Conservation (phyloP, 2,113 vertebrate species). For the Sorex araneus region DNA sequence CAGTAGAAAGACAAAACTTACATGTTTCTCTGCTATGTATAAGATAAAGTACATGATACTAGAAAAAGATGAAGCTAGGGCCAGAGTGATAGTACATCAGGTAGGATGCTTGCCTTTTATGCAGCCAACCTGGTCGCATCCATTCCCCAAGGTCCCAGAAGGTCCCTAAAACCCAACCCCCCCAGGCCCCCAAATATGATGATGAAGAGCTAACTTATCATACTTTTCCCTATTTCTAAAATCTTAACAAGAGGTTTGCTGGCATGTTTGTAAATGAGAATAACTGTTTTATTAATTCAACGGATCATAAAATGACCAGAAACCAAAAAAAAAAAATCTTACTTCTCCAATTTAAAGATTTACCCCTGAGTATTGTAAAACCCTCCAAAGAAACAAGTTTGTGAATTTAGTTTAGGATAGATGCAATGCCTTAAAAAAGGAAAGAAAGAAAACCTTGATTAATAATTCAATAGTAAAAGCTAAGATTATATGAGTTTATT, state of each 20-base stretch:
- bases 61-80: background rate
- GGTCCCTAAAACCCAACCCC: too few species aligned
- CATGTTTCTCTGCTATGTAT: background rate
- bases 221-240: constrained; percentile 28
- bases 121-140: too few species aligned
- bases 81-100: too few species aligned
- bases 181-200: too few species aligned
- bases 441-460: background rate
- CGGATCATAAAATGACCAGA: constrained; percentile 7
- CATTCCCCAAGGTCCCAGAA: too few species aligned
- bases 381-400: background rate
- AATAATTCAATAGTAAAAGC: constrained; percentile 29
- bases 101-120: too few species aligned
- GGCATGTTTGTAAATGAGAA: background rate
- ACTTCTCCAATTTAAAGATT: constrained; percentile 32
- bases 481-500: constrained; percentile 24
- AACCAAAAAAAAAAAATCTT: background rate
- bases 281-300: constrained; percentile 36
- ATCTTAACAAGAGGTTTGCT: background rate
- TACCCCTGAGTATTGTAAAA: constrained; percentile 23
- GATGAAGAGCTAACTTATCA: background rate
- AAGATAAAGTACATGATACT: background rate
- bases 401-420: constrained; percentile 46
- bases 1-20: constrained; percentile 1
- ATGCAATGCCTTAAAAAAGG: background rate